A percentile compares a stretch with the other conserved stretches of the same genome.
Evolutionary conservation across 2,888 invertebrate species (phyloP).

Genomic region (Shargacucullia verbasci): DNA sequence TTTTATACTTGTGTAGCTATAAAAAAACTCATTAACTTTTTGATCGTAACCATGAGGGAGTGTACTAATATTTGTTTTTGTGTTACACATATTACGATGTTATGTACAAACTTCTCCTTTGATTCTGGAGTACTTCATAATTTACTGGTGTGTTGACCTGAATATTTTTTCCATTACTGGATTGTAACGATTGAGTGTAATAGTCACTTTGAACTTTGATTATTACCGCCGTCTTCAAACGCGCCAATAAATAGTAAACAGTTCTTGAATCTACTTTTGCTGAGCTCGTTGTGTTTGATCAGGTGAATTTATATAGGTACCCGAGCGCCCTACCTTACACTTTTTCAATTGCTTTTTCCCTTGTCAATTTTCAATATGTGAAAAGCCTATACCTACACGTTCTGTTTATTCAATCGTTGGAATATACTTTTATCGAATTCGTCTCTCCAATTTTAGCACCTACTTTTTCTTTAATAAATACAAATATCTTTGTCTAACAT

Average conservation of each 20-base stretch:
- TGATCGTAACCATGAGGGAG: conserved; percentile 60
- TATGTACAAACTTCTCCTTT: conserved; percentile 51
- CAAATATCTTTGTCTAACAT: too few species aligned
- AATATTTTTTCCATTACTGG: conserved; percentile 54
- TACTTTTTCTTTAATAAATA: conserved; percentile 6
- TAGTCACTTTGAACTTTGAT: conserved; percentile 56
- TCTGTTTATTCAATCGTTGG: conserved; percentile 7
- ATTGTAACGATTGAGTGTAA: conserved; percentile 48
- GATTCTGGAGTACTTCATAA: conserved; percentile 38
- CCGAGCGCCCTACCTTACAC: conserved; percentile 46
- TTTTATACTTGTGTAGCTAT: conserved; percentile 64
- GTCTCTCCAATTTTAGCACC: conserved; percentile 2
- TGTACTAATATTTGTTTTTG: conserved; percentile 60
- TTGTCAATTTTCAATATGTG: conserved; percentile 46
- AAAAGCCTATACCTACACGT: conserved; percentile 17
- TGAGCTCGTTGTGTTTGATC: conserved; percentile 49
- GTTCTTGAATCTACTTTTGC: conserved; percentile 47
- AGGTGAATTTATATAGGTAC: conserved; percentile 57
- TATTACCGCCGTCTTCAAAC: conserved; percentile 41
- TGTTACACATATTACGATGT: conserved; percentile 51
- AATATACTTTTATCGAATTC: conserved; percentile 18
- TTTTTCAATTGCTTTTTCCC: conserved; percentile 52
- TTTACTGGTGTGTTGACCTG: conserved; percentile 51
- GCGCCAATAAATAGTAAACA: conserved; percentile 57
- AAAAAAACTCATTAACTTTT: conserved; percentile 72